Conservation (phyloP, 2,888 invertebrate genomes). For the Drosophila mettleri region DNA sequence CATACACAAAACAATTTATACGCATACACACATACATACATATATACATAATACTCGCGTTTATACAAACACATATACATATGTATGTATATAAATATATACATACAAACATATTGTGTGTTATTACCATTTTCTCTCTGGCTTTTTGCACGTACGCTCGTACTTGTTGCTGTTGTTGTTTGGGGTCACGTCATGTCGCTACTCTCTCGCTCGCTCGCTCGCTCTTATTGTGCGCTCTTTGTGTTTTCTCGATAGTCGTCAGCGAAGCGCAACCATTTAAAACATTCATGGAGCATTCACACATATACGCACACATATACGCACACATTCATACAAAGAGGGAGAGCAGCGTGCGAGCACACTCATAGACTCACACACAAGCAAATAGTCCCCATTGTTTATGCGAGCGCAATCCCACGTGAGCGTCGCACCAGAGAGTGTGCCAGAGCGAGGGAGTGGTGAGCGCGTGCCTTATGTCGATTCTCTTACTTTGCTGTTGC, state of each 20-base stretch:
- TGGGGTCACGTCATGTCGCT: slow-evolving; percentile 72
- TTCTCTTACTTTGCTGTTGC: slow-evolving; percentile 13
- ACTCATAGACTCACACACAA: too few relatives aligned
- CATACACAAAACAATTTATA: slow-evolving; percentile 11
- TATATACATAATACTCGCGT: neutral
- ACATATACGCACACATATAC: slow-evolving; percentile 24
- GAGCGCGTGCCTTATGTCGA: slow-evolving; percentile 2
- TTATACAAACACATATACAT: neutral
- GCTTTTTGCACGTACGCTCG: slow-evolving; percentile 74
- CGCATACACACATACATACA: neutral
- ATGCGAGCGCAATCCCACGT: slow-evolving; percentile 45
- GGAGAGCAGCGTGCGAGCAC: slow-evolving; percentile 4
- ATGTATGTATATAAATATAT: neutral
- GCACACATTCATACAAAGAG: neutral
- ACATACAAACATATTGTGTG: neutral
- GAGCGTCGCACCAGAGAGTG: slow-evolving; percentile 27
- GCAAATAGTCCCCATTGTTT: slow-evolving; percentile 37
- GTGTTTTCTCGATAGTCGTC: slow-evolving; percentile 20
- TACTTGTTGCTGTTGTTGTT: slow-evolving; percentile 78
- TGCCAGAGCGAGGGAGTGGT: neutral
- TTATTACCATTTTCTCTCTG: slow-evolving; percentile 59
- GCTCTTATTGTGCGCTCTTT: slow-evolving; percentile 26
- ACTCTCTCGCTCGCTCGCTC: slow-evolving; percentile 10
- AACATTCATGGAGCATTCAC: slow-evolving; percentile 26
- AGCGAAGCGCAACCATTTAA: slow-evolving; percentile 59